A percentile compares a stretch with the other conserved stretches of the same genome.
Conservation (phyloP, 2,797 vertebrate genomes). For the Carcharodon carcharias region DNA sequence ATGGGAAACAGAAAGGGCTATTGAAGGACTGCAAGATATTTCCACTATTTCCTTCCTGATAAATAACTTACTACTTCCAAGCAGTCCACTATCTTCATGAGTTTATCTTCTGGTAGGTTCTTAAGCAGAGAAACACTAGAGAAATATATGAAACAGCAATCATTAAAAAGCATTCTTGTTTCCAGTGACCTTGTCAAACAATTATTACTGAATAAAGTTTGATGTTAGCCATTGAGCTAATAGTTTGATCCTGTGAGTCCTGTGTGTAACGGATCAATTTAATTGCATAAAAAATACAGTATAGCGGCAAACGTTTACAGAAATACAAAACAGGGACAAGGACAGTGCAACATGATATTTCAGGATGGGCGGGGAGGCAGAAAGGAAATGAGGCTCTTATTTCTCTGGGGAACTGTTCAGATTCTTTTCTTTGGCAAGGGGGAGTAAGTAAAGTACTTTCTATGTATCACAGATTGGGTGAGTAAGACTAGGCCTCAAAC, state of each 20-base stretch:
- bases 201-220: not conserved
- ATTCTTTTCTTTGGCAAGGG: not conserved
- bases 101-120: conserved; percentile 83
- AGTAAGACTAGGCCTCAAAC: not conserved
- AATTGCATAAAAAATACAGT: not conserved
- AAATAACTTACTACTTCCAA: conserved; percentile 81
- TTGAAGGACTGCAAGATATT: not conserved
- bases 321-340: not conserved
- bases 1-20: not conserved
- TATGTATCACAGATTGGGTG: not conserved
- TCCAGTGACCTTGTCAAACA: conserved; percentile 22
- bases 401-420: not conserved
- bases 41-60: not conserved
- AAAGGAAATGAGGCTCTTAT: not conserved
- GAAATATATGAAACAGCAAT: conserved; percentile 40
- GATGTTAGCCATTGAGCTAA: not conserved
- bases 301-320: not conserved
- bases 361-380: not conserved
- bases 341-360: not conserved
- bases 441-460: not conserved
- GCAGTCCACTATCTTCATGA: conserved; percentile 89
- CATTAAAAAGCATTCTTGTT: conserved; percentile 38
- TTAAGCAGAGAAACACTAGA: conserved; percentile 81
- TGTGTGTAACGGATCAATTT: not conserved
- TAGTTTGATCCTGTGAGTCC: not conserved